phyloP scores from a whole-genome alignment of 2,888 invertebrate species.

The Chrysolina haemoptera region DNA sequence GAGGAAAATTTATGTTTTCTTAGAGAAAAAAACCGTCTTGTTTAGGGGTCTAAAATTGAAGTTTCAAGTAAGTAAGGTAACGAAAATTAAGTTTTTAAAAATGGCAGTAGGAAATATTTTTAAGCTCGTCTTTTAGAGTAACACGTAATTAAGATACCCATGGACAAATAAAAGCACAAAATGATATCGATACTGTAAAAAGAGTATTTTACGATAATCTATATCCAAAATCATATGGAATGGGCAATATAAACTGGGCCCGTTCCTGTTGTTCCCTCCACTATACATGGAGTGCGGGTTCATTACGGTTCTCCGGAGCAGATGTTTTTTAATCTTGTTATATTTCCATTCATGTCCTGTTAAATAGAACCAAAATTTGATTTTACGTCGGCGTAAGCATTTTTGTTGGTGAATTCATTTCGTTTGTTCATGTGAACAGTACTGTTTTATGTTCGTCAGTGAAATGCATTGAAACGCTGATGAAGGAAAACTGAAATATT shows the following conservation, averaged over 20 bases:
- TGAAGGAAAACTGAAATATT: not conserved
- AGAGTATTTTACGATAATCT: too few species aligned
- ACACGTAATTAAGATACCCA: too few species aligned
- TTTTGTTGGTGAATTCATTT: slow-evolving; percentile 20
- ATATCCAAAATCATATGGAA: too few species aligned
- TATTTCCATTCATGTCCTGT: slow-evolving; percentile 42
- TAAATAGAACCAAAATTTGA: slow-evolving; percentile 39
- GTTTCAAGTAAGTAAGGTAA: too few species aligned
- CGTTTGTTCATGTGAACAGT: not conserved
- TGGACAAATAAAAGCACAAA: too few species aligned
- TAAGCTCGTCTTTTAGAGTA: too few species aligned
- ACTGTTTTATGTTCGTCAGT: not conserved
- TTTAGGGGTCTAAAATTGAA: too few species aligned
- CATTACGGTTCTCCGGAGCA: slow-evolving; percentile 28
- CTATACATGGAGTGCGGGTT: slow-evolving; percentile 33
- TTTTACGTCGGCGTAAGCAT: slow-evolving; percentile 30
- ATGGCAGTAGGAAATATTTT: too few species aligned
- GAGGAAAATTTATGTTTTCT: too few species aligned
- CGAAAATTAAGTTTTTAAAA: too few species aligned
- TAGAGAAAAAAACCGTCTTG: too few species aligned
- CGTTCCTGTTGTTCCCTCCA: slow-evolving; percentile 14
- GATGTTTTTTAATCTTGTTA: slow-evolving; percentile 46
- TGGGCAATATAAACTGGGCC: not conserved
- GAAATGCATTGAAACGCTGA: not conserved
- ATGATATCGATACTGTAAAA: too few species aligned